Conservation (phyloP, 2,888 invertebrate genomes). For the Eremobia ochroleuca region DNA sequence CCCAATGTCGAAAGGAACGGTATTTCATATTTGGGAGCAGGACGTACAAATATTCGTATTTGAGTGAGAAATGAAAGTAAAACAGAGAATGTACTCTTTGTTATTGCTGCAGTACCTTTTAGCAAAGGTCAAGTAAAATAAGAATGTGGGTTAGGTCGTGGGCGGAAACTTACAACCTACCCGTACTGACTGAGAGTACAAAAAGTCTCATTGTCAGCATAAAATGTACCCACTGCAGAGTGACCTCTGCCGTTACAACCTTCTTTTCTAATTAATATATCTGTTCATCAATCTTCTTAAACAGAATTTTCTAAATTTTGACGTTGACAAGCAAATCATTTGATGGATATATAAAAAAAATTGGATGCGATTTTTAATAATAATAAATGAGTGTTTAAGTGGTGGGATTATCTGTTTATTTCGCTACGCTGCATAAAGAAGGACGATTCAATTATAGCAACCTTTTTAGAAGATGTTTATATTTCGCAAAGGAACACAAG, state of each 20-base stretch:
- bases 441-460: too few species aligned
- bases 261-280: not conserved
- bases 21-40: constrained; percentile 44
- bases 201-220: not conserved
- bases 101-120: constrained; percentile 18
- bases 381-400: too few species aligned
- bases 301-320: not conserved
- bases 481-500: constrained; percentile 15
- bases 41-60: constrained; percentile 42
- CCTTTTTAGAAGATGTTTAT: constrained; percentile 2
- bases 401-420: not conserved
- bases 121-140: constrained; percentile 20
- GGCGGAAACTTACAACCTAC: not conserved
- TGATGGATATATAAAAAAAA: not conserved
- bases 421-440: not conserved
- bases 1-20: constrained; percentile 23
- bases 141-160: constrained; percentile 2
- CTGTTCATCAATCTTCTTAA: not conserved
- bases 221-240: not conserved
- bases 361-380: too few species aligned
- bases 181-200: not conserved
- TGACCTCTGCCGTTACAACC: not conserved
- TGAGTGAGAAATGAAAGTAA: constrained; percentile 50
- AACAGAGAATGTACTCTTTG: constrained; percentile 23
- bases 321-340: not conserved